Conservation (phyloP, 1,140 invertebrate species). For the Drosophila funebris region DNA sequence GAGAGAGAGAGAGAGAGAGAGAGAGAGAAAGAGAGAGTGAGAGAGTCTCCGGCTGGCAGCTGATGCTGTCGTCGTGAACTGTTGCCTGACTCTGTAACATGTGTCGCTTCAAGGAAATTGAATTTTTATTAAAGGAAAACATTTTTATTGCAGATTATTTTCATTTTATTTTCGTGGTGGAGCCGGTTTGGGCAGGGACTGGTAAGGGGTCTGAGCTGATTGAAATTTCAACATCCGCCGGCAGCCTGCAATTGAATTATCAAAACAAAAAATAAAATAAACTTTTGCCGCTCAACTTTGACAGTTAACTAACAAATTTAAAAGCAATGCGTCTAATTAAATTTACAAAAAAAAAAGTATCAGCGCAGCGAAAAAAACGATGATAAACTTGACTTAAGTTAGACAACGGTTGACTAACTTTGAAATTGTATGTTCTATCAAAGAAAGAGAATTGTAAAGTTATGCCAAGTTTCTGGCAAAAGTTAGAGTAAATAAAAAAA, state of each 20-base stretch:
- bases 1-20: not conserved
- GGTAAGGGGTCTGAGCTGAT: conserved; percentile 45
- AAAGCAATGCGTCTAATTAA: conserved; percentile 53
- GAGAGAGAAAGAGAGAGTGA: not conserved
- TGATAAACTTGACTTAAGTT: conserved; percentile 6
- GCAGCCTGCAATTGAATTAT: conserved; percentile 65
- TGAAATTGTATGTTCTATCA: not conserved
- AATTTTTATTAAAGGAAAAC: conserved; percentile 83
- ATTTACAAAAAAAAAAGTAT: conserved; percentile 31
- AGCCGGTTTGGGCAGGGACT: not conserved
- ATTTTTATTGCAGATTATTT: conserved; percentile 83
- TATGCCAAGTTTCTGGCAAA: too few relatives aligned
- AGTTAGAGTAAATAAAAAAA: not conserved
- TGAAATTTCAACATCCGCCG: conserved; percentile 75
- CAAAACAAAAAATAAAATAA: conserved; percentile 15
- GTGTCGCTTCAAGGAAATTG: conserved; percentile 81
- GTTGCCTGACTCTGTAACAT: conserved; percentile 55
- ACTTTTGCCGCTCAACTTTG: conserved; percentile 46
- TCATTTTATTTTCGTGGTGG: conserved; percentile 54
- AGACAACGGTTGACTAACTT: not conserved
- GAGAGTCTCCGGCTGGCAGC: conserved; percentile 36
- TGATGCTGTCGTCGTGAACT: conserved; percentile 19
- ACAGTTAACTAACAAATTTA: conserved; percentile 36
- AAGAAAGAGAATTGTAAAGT: not conserved
- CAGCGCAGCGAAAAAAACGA: not conserved